Evolutionary conservation across 2,888 invertebrate species (phyloP), one percentile per base, ranked within the genome.

Genomic region (Omphaloscelis lunosa): DNA sequence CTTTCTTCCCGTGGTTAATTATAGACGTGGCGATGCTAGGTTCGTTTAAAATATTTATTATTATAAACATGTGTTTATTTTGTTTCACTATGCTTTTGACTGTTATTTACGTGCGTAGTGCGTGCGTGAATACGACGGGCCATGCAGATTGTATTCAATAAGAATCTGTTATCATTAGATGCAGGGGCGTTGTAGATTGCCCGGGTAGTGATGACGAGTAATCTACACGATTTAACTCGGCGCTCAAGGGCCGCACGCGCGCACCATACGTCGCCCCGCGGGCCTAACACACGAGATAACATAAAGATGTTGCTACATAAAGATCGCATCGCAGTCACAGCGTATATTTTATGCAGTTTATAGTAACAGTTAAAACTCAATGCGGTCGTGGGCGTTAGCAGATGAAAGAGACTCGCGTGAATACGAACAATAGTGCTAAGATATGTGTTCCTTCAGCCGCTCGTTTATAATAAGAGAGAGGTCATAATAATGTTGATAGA

Each of bases 1-100:
- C 93, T 95, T 94, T 94, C 94, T 92, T 93, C 89, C 88, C 87
- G 89, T 87, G 81, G 81, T 90, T 94, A 95, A 94, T 94, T 94
- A 93, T 93, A 92, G 92, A 85, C 84, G 77, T 82, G 78, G 81
- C 79, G 83, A 91, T 88, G 89, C 79, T 87, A 82, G 89, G 88
- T 92, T 92, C 90, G 90, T 90, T 92, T 92, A 87, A 89, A 92
- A 92, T 89, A 90, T 93, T 93, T 92, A 90, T 93, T 92, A 91
- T 92, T 90, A 90, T 74, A 61, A 79, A 80, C 87, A 81, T 82
- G 82, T 90, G 87, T 84, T 88, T 88, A 86, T 77, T 82, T 80
- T 82, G 82, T 89, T 88, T 88, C 86, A 76, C 82, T 86, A 65
- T 34, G 72, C 78, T 48, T 74, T 66, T 39, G 69, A 62, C 71